Evolutionary conservation across 2,888 invertebrate species (phyloP).

Genomic region (Anthrax anthrax): DNA sequence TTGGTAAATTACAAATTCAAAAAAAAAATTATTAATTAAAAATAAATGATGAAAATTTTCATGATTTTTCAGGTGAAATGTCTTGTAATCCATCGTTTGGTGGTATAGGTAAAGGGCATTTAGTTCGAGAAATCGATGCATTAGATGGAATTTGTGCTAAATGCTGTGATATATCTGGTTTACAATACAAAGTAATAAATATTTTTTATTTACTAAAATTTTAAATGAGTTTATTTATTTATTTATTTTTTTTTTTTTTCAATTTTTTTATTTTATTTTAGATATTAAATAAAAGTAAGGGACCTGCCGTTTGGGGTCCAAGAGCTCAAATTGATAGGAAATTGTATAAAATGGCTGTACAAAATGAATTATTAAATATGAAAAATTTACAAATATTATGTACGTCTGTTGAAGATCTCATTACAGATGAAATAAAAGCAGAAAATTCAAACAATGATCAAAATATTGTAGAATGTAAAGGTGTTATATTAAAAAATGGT

Average conservation of each 20-base stretch:
- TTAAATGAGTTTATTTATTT: neutral
- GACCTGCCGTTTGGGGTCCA: constrained; percentile 81
- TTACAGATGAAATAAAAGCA: constrained; percentile 33
- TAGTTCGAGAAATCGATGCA: constrained; percentile 78
- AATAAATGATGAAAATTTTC: no score
- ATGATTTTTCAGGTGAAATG: constrained; percentile 57
- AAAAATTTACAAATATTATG: constrained; percentile 52
- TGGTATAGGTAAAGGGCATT: constrained; percentile 81
- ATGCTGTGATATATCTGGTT: constrained; percentile 67
- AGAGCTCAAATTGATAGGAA: constrained; percentile 76
- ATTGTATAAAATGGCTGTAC: constrained; percentile 63
- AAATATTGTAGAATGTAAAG: constrained; percentile 18
- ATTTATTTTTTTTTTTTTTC: neutral
- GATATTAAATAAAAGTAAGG: constrained; percentile 64
- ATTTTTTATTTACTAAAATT: neutral
- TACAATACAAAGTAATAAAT: constrained; percentile 52
- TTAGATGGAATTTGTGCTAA: constrained; percentile 70
- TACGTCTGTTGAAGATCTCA: constrained; percentile 65
- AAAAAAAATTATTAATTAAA: neutral
- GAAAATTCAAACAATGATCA: constrained; percentile 4
- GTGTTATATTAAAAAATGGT: constrained; percentile 37
- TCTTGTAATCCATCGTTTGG: constrained; percentile 90
- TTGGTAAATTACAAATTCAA: constrained; percentile 41
- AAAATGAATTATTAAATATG: constrained; percentile 50
- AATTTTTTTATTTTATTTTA: constrained; percentile 14